A percentile compares a stretch with the other conserved stretches of the same genome.
These are phyloP conservation scores for Suillia variegata DNA, from an alignment of 2,888 invertebrate genomes.

Conservation along the genomic window DNA sequence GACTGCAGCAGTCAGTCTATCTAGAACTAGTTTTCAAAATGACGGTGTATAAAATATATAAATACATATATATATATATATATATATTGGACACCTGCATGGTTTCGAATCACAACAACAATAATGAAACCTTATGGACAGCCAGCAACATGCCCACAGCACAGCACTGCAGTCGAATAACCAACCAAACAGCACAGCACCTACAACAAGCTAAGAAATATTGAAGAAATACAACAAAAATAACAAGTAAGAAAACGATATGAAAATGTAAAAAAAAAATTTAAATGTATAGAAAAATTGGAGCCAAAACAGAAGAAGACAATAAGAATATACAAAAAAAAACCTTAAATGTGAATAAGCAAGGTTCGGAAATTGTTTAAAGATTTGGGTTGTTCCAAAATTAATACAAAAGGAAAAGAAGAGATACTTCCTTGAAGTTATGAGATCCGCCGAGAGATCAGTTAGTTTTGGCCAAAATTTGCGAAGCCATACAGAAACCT, in stretches of 20 bases:
- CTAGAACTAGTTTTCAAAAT: conserved; percentile 46
- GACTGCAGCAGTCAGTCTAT: conserved; percentile 38
- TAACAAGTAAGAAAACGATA: not conserved
- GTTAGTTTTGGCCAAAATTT: too few species aligned
- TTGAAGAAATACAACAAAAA: not conserved
- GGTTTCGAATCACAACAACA: conserved; percentile 46
- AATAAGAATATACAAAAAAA: conserved; percentile 1
- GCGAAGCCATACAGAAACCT: too few species aligned
- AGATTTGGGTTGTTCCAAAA: too few species aligned
- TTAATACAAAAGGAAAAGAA: too few species aligned
- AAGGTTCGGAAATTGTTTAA: not conserved
- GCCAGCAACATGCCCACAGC: conserved; percentile 12
- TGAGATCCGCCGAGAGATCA: too few species aligned
- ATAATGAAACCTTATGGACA: conserved; percentile 21
- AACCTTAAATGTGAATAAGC: not conserved
- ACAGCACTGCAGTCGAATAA: not conserved
- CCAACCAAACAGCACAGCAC: not conserved
- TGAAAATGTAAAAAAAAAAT: not conserved
- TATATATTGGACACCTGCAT: conserved; percentile 57
- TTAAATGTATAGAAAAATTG: conserved; percentile 29
- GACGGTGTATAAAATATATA: conserved; percentile 36
- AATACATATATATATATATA: too few species aligned
- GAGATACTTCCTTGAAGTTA: too few species aligned
- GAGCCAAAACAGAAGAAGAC: conserved; percentile 32
- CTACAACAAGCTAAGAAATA: not conserved